Conservation (phyloP, 2,797 vertebrate genomes). For the Anableps anableps region DNA sequence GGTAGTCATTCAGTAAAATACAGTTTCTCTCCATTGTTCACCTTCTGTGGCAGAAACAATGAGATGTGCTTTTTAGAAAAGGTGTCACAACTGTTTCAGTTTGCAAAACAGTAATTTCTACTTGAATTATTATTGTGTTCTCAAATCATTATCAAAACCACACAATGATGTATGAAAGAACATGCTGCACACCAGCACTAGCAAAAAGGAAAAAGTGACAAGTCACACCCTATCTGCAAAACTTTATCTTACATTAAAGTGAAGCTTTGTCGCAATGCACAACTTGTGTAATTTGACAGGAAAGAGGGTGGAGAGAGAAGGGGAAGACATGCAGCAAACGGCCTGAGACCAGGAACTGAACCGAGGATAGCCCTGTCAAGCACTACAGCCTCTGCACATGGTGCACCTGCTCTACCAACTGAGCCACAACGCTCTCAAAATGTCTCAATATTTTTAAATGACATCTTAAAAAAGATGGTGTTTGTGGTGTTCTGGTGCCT, state of each 20-base stretch:
- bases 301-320: neutral
- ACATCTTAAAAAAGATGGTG: neutral
- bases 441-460: neutral
- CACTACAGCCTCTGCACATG: too few relatives aligned
- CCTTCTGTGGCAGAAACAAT: conserved; percentile 30
- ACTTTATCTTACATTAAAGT: neutral
- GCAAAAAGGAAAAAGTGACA: neutral
- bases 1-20: conserved; percentile 33
- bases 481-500: neutral
- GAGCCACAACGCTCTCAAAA: neutral
- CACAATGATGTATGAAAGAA: neutral
- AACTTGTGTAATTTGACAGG: neutral
- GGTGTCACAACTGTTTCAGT: conserved; percentile 26
- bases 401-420: neutral
- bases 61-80: conserved; percentile 28
- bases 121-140: neutral
- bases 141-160: neutral
- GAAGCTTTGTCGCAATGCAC: neutral
- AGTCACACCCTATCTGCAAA: neutral
- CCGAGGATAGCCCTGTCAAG: neutral
- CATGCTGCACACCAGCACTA: neutral
- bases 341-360: neutral
- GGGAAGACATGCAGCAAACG: neutral
- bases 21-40: conserved; percentile 39
- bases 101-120: neutral